Percentiles rank a stretch among this genome's conserved stretches.
These are phyloP conservation scores for Urophycis tenuis DNA, from an alignment of 2,797 vertebrate species.

Conservation along the genomic window DNA sequence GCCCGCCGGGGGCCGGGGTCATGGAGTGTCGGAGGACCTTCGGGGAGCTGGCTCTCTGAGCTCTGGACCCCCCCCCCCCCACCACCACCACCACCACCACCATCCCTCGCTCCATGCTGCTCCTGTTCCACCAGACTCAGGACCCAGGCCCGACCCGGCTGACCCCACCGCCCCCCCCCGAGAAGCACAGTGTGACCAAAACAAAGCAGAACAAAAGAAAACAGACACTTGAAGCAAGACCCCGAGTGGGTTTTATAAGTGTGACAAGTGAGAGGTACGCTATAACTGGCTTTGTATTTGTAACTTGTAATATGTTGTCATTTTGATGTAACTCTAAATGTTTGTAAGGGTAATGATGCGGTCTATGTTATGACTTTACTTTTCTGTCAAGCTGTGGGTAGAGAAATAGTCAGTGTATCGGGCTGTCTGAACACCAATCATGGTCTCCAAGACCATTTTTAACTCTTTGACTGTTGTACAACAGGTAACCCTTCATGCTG, in stretches of 20 bases:
- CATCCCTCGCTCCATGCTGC: slow-evolving; percentile 11
- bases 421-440: slow-evolving; percentile 26
- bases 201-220: background rate
- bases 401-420: slow-evolving; percentile 28
- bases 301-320: slow-evolving; percentile 41
- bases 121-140: slow-evolving; percentile 53
- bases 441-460: slow-evolving; percentile 59
- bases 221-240: slow-evolving; percentile 36
- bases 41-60: slow-evolving; percentile 84
- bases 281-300: slow-evolving; percentile 30
- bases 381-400: slow-evolving; percentile 50
- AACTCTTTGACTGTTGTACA: slow-evolving; percentile 37
- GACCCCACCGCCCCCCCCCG: slow-evolving; percentile 13
- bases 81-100: background rate
- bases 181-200: slow-evolving; percentile 50
- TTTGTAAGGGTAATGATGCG: slow-evolving; percentile 56
- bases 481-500: slow-evolving; percentile 31
- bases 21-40: slow-evolving; percentile 96
- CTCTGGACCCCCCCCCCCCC: background rate
- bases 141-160: slow-evolving; percentile 39
- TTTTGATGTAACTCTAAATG: slow-evolving; percentile 52
- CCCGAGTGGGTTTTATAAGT: slow-evolving; percentile 42
- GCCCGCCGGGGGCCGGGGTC: slow-evolving; percentile 90
- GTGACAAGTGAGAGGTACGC: slow-evolving; percentile 35
- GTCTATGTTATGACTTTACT: slow-evolving; percentile 58